Percentiles rank a stretch among this genome's conserved stretches.
Evolutionary conservation across 2,113 vertebrate genomes (phyloP).

Genomic region (Oreochromis aureus): DNA sequence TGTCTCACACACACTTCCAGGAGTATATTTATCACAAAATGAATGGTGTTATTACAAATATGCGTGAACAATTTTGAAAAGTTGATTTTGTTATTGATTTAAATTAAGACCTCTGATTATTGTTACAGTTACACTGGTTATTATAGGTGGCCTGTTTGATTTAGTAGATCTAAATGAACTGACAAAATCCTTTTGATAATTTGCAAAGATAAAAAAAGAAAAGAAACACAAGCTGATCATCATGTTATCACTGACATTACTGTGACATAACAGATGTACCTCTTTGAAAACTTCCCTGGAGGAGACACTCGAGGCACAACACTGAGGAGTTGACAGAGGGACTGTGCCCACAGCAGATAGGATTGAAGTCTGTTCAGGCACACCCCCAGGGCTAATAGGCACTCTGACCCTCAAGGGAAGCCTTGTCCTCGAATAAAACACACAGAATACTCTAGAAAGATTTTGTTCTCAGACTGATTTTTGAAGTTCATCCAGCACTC

Average conservation of each 20-base stretch:
- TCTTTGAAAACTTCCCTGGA: constrained; percentile 30
- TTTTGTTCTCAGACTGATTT: background rate
- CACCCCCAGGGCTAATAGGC: constrained; percentile 53
- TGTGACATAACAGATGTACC: constrained; percentile 26
- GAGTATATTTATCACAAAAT: constrained; percentile 5
- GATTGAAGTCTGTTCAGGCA: constrained; percentile 25
- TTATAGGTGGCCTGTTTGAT: background rate
- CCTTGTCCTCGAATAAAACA: constrained; percentile 49
- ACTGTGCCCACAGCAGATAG: constrained; percentile 23
- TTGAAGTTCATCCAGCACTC: background rate
- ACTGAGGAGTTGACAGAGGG: constrained; percentile 29
- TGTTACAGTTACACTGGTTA: background rate
- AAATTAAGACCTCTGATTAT: background rate
- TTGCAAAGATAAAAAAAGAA: background rate
- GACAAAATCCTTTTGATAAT: background rate
- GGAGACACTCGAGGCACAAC: constrained; percentile 11
- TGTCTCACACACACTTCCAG: background rate
- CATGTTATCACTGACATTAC: background rate
- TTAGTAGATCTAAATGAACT: background rate
- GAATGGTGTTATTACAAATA: constrained; percentile 10
- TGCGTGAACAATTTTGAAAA: constrained; percentile 14
- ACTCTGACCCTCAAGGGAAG: constrained; percentile 20
- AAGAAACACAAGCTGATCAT: background rate
- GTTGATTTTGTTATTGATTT: constrained; percentile 2
- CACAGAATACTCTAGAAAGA: background rate